Percentiles rank a stretch among this genome's conserved stretches.
Evolutionary conservation across 2,797 vertebrate species (phyloP).

Genomic region (Podargus strigoides): DNA sequence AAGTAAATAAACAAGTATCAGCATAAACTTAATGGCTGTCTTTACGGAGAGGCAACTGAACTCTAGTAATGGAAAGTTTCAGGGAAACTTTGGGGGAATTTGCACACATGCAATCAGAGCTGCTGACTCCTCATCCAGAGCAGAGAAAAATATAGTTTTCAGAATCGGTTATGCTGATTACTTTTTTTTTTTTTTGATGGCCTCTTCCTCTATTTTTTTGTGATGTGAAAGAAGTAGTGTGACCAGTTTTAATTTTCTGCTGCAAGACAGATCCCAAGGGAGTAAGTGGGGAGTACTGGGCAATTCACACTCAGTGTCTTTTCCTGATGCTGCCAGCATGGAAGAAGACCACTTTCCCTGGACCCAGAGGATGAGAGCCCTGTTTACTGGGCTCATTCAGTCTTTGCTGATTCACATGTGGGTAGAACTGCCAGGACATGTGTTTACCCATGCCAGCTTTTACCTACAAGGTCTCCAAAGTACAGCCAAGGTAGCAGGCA

Average conservation of each 20-base stretch:
- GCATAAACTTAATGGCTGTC: not conserved
- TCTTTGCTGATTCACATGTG: not conserved
- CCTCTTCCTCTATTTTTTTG: not conserved
- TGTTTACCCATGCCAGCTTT: not conserved
- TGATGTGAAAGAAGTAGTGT: not conserved
- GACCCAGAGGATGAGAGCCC: not conserved
- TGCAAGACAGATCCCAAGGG: not conserved
- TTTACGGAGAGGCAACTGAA: too few species aligned
- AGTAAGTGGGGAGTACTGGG: not conserved
- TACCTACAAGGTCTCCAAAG: not conserved
- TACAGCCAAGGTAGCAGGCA: not conserved
- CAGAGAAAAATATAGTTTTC: not conserved
- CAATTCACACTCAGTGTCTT: not conserved
- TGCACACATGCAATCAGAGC: not conserved
- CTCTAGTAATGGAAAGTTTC: constrained; percentile 26
- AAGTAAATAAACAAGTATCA: constrained; percentile 29
- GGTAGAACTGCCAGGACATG: not conserved
- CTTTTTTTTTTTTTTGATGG: not conserved
- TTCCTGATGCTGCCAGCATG: not conserved
- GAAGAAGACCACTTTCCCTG: not conserved
- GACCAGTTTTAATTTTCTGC: not conserved
- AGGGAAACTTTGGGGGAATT: constrained; percentile 46
- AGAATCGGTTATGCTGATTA: not conserved
- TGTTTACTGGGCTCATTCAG: not conserved
- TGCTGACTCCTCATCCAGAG: constrained; percentile 18